Conservation (phyloP, 2,113 vertebrate genomes). For the Trinectes maculatus region DNA sequence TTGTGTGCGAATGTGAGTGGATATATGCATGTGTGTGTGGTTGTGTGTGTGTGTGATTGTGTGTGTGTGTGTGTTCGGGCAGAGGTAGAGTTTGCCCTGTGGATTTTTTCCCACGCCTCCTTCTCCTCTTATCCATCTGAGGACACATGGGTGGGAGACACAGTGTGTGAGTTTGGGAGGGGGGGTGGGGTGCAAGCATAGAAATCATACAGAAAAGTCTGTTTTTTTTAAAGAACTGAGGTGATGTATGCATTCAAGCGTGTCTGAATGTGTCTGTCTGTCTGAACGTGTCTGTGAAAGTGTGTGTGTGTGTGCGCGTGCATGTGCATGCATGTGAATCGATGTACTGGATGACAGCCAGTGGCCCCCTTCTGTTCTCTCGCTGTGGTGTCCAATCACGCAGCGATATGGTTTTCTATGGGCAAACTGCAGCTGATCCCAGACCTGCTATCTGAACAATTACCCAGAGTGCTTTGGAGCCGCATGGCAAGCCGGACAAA, state of each 20-base stretch:
- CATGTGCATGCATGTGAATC: slow-evolving; percentile 61
- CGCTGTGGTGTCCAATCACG: slow-evolving; percentile 70
- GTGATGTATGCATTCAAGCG: slow-evolving; percentile 60
- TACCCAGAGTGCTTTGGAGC: slow-evolving; percentile 80
- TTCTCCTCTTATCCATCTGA: slow-evolving; percentile 64
- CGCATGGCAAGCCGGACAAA: slow-evolving; percentile 70
- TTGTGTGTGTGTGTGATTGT: slow-evolving; percentile 43
- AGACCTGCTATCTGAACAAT: slow-evolving; percentile 80
- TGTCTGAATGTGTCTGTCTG: slow-evolving; percentile 58
- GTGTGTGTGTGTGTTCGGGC: slow-evolving; percentile 39
- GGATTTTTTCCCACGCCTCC: slow-evolving; percentile 75
- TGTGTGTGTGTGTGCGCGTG: slow-evolving; percentile 43
- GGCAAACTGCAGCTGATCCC: slow-evolving; percentile 80
- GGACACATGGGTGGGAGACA: slow-evolving; percentile 59
- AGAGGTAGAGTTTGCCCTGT: slow-evolving; percentile 70
- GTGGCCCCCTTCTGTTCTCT: slow-evolving; percentile 80
- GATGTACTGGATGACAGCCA: slow-evolving; percentile 74
- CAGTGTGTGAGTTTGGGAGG: slow-evolving; percentile 30
- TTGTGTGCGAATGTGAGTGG: slow-evolving; percentile 39
- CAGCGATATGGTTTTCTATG: slow-evolving; percentile 61
- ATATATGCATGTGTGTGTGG: slow-evolving; percentile 34
- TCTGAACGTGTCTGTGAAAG: slow-evolving; percentile 36
- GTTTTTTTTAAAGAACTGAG: slow-evolving; percentile 49
- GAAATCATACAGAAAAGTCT: slow-evolving; percentile 64
- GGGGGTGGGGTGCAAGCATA: slow-evolving; percentile 9